phyloP scores from a whole-genome alignment of 2,888 invertebrate species.

The Mechanitis mazaeus region DNA sequence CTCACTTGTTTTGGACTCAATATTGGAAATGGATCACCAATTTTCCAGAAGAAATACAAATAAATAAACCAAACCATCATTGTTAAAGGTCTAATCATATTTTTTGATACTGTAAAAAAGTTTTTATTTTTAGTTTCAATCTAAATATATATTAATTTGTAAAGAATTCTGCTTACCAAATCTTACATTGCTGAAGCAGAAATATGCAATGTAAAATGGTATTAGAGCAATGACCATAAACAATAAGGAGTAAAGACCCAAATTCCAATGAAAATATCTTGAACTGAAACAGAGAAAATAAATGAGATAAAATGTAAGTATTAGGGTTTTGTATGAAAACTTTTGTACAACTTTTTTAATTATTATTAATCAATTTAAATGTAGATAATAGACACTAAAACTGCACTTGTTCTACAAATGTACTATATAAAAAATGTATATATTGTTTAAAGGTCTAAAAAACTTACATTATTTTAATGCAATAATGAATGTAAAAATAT shows the following conservation, averaged over 20 bases:
- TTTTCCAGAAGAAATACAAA: slow-evolving; percentile 98
- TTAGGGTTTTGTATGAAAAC: no score
- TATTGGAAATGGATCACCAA: slow-evolving; percentile 99
- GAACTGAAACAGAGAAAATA: slow-evolving; percentile 78
- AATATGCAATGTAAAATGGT: slow-evolving; percentile 97
- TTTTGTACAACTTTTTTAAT: no score
- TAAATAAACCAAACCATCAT: slow-evolving; percentile 92
- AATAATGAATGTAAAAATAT: slow-evolving; percentile 6
- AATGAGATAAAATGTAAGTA: no score
- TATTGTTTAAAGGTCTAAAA: slow-evolving; percentile 3
- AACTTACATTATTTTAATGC: slow-evolving; percentile 7
- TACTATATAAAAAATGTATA: neutral
- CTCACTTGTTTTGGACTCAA: slow-evolving; percentile 95
- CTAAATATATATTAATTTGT: slow-evolving; percentile 8
- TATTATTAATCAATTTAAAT: no score
- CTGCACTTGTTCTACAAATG: no score
- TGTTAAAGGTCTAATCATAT: slow-evolving; percentile 87
- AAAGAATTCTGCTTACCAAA: slow-evolving; percentile 78
- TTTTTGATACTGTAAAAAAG: slow-evolving; percentile 80
- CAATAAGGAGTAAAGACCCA: slow-evolving; percentile 92
- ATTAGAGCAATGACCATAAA: slow-evolving; percentile 97
- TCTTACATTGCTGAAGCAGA: slow-evolving; percentile 91
- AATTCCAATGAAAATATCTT: slow-evolving; percentile 95
- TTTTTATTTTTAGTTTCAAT: slow-evolving; percentile 18
- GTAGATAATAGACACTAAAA: no score